Evolutionary conservation across 2,113 vertebrate genomes (phyloP).

Genomic region (Donacobius atricapilla): DNA sequence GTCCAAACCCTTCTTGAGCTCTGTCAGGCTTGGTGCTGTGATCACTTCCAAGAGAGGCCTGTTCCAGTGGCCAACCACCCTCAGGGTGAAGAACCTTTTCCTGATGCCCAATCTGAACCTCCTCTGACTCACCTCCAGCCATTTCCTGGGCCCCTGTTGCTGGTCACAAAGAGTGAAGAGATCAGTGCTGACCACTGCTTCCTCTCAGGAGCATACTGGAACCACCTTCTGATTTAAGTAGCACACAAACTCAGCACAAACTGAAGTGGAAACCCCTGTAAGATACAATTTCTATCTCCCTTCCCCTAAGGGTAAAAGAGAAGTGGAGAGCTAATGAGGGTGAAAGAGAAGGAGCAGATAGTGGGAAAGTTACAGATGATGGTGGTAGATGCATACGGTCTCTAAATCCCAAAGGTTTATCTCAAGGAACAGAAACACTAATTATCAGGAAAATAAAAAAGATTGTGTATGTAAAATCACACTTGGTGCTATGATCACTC

Average conservation of each 20-base stretch:
- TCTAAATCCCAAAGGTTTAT: neutral
- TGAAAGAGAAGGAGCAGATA: neutral
- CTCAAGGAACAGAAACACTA: neutral
- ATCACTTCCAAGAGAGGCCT: accelerated
- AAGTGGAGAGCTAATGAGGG: neutral
- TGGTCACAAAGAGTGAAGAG: neutral
- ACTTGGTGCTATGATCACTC: neutral
- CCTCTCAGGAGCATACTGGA: neutral
- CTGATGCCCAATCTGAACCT: neutral
- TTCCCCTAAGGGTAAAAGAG: neutral
- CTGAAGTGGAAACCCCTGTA: neutral
- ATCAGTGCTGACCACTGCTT: neutral
- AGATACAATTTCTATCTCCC: neutral
- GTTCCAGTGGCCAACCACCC: accelerated
- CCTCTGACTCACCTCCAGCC: neutral
- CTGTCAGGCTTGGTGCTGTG: neutral
- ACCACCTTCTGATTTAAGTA: neutral
- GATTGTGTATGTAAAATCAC: neutral
- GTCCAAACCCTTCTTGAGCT: neutral
- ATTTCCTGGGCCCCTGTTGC: neutral
- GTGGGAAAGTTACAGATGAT: neutral
- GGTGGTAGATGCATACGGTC: neutral
- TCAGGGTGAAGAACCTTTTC: neutral
- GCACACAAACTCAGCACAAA: neutral
- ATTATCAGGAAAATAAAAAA: neutral